A percentile compares a stretch with the other conserved stretches of the same genome.
phyloP scores from a whole-genome alignment of 2,113 vertebrate genomes.

The Symphodus melops region DNA sequence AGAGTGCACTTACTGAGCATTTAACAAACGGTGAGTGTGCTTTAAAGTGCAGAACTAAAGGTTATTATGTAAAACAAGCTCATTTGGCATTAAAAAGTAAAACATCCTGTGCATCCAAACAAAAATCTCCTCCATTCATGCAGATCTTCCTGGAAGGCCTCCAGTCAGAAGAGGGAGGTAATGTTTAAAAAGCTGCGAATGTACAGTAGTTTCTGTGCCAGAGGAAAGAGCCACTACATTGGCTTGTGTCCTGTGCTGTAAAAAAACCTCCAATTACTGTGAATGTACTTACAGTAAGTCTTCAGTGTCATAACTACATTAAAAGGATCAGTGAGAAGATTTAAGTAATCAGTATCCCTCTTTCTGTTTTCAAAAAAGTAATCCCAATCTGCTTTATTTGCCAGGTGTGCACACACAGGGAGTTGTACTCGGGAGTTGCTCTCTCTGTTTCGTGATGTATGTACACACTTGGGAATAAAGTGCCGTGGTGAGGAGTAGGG shows the following conservation, averaged over 20 bases:
- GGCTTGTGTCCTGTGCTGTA: constrained; percentile 33
- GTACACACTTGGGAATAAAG: too few relatives aligned
- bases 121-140: constrained; percentile 34
- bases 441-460: too few relatives aligned
- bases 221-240: constrained; percentile 41
- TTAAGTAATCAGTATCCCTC: too few relatives aligned
- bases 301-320: constrained; percentile 18
- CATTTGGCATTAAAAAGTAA: constrained; percentile 45
- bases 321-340: constrained; percentile 10
- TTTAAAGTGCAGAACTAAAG: constrained; percentile 47
- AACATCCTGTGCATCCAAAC: constrained; percentile 32
- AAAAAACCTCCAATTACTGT: constrained; percentile 44
- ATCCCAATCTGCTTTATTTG: too few relatives aligned
- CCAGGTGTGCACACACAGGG: too few relatives aligned
- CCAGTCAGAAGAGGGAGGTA: constrained; percentile 34
- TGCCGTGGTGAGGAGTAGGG: too few relatives aligned
- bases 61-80: constrained; percentile 59
- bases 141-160: constrained; percentile 21
- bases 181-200: constrained; percentile 27
- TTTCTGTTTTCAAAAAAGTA: too few relatives aligned
- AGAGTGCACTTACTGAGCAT: constrained; percentile 15
- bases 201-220: constrained; percentile 20
- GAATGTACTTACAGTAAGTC: constrained; percentile 29
- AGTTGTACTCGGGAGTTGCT: too few relatives aligned
- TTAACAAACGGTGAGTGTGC: constrained; percentile 15